Conservation (phyloP, 2,113 vertebrate genomes). For the Calyptomena viridis region DNA sequence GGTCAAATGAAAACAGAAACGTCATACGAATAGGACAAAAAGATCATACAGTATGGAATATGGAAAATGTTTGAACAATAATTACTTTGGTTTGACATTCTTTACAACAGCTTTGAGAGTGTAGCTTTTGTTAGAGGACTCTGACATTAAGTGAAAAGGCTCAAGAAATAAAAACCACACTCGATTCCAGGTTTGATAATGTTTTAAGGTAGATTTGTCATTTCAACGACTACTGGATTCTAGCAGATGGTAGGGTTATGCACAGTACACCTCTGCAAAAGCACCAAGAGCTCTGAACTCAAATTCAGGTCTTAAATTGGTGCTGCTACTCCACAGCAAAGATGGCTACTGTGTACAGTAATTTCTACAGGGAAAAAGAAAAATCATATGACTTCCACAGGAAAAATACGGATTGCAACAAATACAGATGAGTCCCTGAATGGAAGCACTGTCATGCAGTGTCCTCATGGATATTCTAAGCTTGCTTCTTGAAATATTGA, state of each 20-base stretch:
- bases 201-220: background rate
- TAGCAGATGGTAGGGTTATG: background rate
- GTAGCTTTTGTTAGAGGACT: background rate
- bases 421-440: background rate
- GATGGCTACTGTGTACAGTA: background rate
- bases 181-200: background rate
- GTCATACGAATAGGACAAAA: constrained; percentile 36
- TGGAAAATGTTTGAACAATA: constrained; percentile 9
- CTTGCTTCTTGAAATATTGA: background rate
- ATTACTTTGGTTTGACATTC: background rate
- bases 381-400: background rate
- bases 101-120: background rate
- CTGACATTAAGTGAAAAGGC: background rate
- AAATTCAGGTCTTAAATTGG: background rate
- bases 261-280: background rate
- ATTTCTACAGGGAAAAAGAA: background rate
- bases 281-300: background rate
- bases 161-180: background rate
- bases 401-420: background rate
- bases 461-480: background rate
- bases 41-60: background rate
- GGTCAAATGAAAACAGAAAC: constrained; percentile 53
- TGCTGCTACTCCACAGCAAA: background rate
- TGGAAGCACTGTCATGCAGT: fast-evolving
- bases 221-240: background rate